These are phyloP conservation scores for Dasysyrphus tricinctus DNA, from an alignment of 2,888 invertebrate species.

Conservation along the genomic window DNA sequence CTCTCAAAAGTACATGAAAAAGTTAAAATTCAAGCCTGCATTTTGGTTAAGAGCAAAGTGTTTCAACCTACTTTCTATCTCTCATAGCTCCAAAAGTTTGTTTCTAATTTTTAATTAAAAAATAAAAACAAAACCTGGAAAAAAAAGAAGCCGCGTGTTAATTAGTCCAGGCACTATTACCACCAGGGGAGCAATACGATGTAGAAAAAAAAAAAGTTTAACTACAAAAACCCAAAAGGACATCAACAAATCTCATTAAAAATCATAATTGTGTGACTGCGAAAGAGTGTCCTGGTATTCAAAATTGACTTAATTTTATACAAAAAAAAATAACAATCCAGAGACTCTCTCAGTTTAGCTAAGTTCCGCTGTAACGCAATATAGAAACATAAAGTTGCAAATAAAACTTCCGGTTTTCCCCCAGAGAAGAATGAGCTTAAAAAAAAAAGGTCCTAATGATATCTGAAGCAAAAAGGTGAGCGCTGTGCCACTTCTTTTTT, in stretches of 20 bases:
- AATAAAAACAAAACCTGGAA: constrained; percentile 6
- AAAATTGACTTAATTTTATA: constrained; percentile 48
- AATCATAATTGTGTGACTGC: constrained; percentile 68
- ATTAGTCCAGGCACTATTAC: constrained; percentile 59
- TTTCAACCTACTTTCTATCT: constrained; percentile 17
- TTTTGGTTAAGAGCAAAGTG: neutral
- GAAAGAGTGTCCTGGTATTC: constrained; percentile 31
- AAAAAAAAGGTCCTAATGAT: constrained; percentile 37
- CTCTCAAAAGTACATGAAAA: neutral
- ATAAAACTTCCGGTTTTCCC: constrained; percentile 65
- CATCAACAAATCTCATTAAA: constrained; percentile 71
- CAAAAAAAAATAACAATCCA: neutral
- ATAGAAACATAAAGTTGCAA: constrained; percentile 42
- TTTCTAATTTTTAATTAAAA: constrained; percentile 56
- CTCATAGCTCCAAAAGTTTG: neutral
- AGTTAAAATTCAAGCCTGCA: constrained; percentile 4
- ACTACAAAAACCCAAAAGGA: constrained; percentile 38
- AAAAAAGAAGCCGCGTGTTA: constrained; percentile 44
- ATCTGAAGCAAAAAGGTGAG: constrained; percentile 40
- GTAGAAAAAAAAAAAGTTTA: neutral
- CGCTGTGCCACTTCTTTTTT: constrained; percentile 29
- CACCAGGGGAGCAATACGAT: constrained; percentile 46
- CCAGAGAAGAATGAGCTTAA: constrained; percentile 4
- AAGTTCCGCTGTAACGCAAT: constrained; percentile 17
- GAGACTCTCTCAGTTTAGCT: neutral